Evolutionary conservation across 2,113 vertebrate genomes (phyloP).

Genomic region (Toxotes chatareus): DNA sequence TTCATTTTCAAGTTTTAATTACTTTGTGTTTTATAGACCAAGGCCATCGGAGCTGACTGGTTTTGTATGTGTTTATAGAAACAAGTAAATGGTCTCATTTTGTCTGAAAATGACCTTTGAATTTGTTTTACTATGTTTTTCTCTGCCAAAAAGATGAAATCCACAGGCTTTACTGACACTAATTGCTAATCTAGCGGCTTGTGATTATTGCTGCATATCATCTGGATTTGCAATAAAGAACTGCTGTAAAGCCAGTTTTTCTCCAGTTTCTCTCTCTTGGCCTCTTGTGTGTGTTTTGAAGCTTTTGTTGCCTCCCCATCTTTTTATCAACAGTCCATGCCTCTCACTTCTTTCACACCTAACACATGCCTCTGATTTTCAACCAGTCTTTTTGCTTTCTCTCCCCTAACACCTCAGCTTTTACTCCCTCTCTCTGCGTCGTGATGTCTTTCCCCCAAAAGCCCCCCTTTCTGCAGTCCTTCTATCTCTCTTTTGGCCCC

Average conservation of each 20-base stretch:
- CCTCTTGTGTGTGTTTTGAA: conserved; percentile 30
- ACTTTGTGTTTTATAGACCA: conserved; percentile 32
- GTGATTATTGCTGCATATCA: conserved; percentile 59
- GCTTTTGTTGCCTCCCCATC: conserved; percentile 49
- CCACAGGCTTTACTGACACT: conserved; percentile 45
- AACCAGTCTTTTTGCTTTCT: conserved; percentile 41
- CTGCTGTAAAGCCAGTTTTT: conserved; percentile 50
- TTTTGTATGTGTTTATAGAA: conserved; percentile 30
- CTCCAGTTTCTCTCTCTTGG: conserved; percentile 11
- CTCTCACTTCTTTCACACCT: conserved; percentile 28
- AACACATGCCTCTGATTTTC: conserved; percentile 51
- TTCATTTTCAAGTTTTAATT: conserved; percentile 22
- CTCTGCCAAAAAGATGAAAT: conserved; percentile 56
- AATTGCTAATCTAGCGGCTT: conserved; percentile 59
- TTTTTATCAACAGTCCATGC: conserved; percentile 51
- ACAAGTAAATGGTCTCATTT: conserved; percentile 32
- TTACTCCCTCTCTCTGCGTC: conserved; percentile 28
- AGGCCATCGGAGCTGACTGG: background rate
- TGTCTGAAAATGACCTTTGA: conserved; percentile 53
- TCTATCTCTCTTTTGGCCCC: conserved; percentile 13
- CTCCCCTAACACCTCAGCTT: conserved; percentile 38
- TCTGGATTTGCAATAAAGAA: conserved; percentile 65
- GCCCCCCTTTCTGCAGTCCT: background rate
- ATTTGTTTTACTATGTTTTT: conserved; percentile 36
- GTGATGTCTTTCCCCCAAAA: background rate